Conservation (phyloP, 1,140 invertebrate genomes). For the Radopholus similis region DNA sequence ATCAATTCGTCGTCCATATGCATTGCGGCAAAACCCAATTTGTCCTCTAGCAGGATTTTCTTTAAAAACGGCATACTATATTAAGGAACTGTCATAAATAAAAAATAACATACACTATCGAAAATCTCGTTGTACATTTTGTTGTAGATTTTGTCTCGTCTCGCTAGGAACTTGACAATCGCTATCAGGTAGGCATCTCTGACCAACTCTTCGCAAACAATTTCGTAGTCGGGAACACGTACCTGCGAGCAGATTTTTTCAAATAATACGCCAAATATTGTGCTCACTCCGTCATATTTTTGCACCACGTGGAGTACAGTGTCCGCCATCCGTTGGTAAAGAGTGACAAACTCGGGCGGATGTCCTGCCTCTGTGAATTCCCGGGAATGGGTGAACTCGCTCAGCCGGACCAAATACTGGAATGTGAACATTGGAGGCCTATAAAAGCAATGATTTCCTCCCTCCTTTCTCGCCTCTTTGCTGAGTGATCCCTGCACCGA, state of each 20-base stretch:
- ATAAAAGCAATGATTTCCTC: neutral
- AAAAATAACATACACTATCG: constrained; percentile 15
- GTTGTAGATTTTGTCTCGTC: constrained; percentile 38
- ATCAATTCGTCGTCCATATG: constrained; percentile 43
- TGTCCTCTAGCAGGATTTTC: constrained; percentile 36
- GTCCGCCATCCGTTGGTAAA: constrained; percentile 22
- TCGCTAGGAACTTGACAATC: constrained; percentile 35
- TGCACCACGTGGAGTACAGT: constrained; percentile 20
- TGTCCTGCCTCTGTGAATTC: constrained; percentile 21
- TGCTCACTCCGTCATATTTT: constrained; percentile 26
- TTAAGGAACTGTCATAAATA: constrained; percentile 4
- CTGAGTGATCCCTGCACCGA: constrained; percentile 27
- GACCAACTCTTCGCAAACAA: constrained; percentile 13
- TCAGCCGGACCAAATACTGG: constrained; percentile 21
- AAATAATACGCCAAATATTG: no score
- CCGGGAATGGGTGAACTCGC: constrained; percentile 18
- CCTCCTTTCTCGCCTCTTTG: constrained; percentile 30
- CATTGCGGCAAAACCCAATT: constrained; percentile 42
- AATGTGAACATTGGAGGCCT: neutral
- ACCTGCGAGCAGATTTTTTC: no score
- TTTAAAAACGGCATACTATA: constrained; percentile 4
- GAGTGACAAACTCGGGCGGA: constrained; percentile 7
- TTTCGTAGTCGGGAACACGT: constrained; percentile 27
- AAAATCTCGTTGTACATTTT: constrained; percentile 42
- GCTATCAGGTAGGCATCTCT: constrained; percentile 26